A percentile compares a stretch with the other conserved stretches of the same genome.
phyloP scores from a whole-genome alignment of 2,113 vertebrate species.

The Plectropomus leopardus region DNA sequence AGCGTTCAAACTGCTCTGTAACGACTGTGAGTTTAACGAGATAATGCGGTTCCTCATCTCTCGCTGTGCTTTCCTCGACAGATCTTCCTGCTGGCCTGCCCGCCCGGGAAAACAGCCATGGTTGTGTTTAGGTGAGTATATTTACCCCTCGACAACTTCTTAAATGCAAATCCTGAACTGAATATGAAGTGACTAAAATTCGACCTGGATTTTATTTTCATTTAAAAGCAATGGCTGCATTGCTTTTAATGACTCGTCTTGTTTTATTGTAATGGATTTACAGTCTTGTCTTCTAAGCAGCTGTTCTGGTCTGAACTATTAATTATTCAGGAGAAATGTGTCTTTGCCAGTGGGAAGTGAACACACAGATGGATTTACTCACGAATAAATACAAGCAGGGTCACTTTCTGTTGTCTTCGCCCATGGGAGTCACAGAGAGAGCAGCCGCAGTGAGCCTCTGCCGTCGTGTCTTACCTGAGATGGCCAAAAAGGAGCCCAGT shows the following conservation, averaged over 20 bases:
- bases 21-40: slow-evolving; percentile 19
- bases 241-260: not conserved
- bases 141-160: not conserved
- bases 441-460: not conserved
- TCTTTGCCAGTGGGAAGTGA: slow-evolving; percentile 36
- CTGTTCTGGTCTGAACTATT: slow-evolving; percentile 21
- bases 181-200: slow-evolving; percentile 6
- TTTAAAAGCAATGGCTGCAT: slow-evolving; percentile 5
- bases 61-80: slow-evolving; percentile 80
- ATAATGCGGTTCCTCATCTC: slow-evolving; percentile 34
- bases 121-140: slow-evolving; percentile 94
- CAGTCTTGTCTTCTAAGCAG: slow-evolving; percentile 16
- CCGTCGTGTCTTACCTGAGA: slow-evolving; percentile 15
- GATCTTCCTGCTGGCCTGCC: slow-evolving; percentile 98
- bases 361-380: slow-evolving; percentile 27
- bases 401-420: slow-evolving; percentile 39
- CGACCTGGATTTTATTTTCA: slow-evolving; percentile 23
- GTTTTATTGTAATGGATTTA: slow-evolving; percentile 33
- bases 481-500: not conserved
- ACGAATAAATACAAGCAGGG: slow-evolving; percentile 40
- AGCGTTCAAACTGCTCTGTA: slow-evolving; percentile 14
- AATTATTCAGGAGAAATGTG: slow-evolving; percentile 58
- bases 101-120: slow-evolving; percentile 90
- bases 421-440: slow-evolving; percentile 11
- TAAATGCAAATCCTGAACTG: not conserved